A percentile compares a stretch with the other conserved stretches of the same genome.
Evolutionary conservation across 1,140 invertebrate species (phyloP).

Genomic region (Lordiphosa mommai): DNA sequence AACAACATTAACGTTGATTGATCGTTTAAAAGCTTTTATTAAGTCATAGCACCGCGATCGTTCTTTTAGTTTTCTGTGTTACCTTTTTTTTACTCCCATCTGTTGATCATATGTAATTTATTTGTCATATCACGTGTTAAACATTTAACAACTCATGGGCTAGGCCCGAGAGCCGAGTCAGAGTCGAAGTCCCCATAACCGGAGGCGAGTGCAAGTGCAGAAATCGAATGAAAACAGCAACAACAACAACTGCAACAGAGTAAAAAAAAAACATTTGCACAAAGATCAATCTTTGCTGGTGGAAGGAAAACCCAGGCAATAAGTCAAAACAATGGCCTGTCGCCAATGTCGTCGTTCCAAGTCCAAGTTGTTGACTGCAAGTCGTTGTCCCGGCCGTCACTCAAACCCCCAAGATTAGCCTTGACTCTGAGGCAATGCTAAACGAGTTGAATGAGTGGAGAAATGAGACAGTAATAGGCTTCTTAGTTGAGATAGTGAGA

Average conservation of each 20-base stretch:
- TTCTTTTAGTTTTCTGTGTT: conserved; percentile 1
- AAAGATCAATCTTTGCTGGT: conserved; percentile 57
- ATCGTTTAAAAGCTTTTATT: conserved; percentile 12
- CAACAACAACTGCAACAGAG: conserved; percentile 16
- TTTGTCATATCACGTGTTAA: conserved; percentile 63
- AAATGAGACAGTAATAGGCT: conserved; percentile 72
- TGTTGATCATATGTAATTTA: conserved; percentile 59
- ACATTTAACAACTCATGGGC: conserved; percentile 57
- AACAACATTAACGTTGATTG: conserved; percentile 9
- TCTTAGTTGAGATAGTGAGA: conserved; percentile 46
- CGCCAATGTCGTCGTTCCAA: conserved; percentile 56
- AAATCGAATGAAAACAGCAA: conserved; percentile 41
- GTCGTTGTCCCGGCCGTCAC: conserved; percentile 47
- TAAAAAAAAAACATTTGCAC: conserved; percentile 61
- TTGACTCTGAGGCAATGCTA: conserved; percentile 55
- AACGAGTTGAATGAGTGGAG: conserved; percentile 67
- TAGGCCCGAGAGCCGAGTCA: conserved; percentile 16
- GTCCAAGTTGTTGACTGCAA: conserved; percentile 11
- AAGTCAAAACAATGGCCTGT: conserved; percentile 76
- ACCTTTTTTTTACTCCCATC: conserved; percentile 10
- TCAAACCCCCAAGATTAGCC: conserved; percentile 62
- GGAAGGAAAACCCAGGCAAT: conserved; percentile 58
- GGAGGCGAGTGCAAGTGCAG: conserved; percentile 40
- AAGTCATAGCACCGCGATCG: conserved; percentile 4
- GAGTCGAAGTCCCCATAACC: conserved; percentile 12